phyloP scores from a whole-genome alignment of 2,797 vertebrate species.

The Chaetophractus vellerosus region DNA sequence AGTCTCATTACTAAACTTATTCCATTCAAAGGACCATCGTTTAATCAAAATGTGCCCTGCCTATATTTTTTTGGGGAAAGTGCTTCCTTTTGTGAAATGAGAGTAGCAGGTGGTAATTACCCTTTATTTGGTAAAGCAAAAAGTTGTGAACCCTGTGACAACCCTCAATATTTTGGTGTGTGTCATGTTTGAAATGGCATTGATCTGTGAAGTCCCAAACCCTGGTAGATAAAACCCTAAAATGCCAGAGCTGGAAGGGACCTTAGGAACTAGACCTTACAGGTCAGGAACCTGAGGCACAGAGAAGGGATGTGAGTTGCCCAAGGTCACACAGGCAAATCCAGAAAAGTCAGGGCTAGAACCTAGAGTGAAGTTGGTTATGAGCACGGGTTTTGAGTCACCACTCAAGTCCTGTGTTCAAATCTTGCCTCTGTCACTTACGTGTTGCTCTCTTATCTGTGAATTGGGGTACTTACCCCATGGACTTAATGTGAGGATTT shows the following conservation, averaged over 20 bases:
- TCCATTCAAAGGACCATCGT: neutral
- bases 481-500: neutral
- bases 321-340: neutral
- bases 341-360: neutral
- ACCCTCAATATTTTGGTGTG: neutral
- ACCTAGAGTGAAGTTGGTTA: neutral
- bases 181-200: neutral
- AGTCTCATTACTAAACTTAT: neutral
- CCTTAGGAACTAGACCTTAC: neutral
- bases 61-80: neutral
- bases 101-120: neutral
- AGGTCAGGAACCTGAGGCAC: neutral
- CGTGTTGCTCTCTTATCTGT: neutral
- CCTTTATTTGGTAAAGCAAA: slow-evolving; percentile 18
- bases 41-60: neutral
- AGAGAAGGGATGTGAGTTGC: neutral
- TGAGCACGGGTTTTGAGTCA: neutral
- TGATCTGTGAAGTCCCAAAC: slow-evolving; percentile 24
- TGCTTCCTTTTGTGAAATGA: slow-evolving; percentile 53
- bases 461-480: neutral
- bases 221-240: neutral
- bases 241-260: neutral
- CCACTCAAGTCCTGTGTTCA: neutral
- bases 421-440: neutral
- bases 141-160: neutral